Percentiles rank a stretch among this genome's conserved stretches.
phyloP scores from a whole-genome alignment of 1,140 invertebrate species.

The Megathymus violae region DNA sequence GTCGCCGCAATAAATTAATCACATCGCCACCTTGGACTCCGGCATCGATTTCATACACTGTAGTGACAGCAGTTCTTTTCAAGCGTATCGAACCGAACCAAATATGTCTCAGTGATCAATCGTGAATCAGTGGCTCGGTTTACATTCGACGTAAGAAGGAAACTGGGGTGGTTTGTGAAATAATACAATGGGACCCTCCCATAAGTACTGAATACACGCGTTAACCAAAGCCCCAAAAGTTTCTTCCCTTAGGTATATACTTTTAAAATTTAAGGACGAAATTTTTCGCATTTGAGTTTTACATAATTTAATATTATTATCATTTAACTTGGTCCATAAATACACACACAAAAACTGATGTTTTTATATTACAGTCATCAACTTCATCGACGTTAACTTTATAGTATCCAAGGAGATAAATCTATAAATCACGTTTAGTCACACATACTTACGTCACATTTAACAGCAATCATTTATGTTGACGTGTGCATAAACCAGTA shows the following conservation, averaged over 20 bases:
- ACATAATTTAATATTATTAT: too few relatives aligned
- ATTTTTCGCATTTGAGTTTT: too few relatives aligned
- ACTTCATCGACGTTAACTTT: background rate
- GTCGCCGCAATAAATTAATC: conserved; percentile 52
- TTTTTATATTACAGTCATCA: too few relatives aligned
- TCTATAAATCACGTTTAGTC: conserved; percentile 25
- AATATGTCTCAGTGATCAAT: conserved; percentile 68
- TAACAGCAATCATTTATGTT: conserved; percentile 23
- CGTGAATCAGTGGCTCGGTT: conserved; percentile 55
- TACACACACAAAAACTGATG: too few relatives aligned
- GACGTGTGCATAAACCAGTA: conserved; percentile 16
- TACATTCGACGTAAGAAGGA: conserved; percentile 61
- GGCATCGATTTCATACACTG: conserved; percentile 64
- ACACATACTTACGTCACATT: conserved; percentile 23
- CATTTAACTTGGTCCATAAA: too few relatives aligned
- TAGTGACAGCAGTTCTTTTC: conserved; percentile 60
- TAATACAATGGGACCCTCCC: background rate
- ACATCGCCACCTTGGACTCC: conserved; percentile 61
- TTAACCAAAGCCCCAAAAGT: too few relatives aligned
- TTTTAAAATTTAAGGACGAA: too few relatives aligned
- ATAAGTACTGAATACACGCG: background rate
- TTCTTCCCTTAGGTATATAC: too few relatives aligned
- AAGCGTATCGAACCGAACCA: conserved; percentile 68
- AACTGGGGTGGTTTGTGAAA: conserved; percentile 45
- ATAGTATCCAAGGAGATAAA: background rate